phyloP scores from a whole-genome alignment of 2,113 vertebrate genomes.

The Dascyllus trimaculatus region DNA sequence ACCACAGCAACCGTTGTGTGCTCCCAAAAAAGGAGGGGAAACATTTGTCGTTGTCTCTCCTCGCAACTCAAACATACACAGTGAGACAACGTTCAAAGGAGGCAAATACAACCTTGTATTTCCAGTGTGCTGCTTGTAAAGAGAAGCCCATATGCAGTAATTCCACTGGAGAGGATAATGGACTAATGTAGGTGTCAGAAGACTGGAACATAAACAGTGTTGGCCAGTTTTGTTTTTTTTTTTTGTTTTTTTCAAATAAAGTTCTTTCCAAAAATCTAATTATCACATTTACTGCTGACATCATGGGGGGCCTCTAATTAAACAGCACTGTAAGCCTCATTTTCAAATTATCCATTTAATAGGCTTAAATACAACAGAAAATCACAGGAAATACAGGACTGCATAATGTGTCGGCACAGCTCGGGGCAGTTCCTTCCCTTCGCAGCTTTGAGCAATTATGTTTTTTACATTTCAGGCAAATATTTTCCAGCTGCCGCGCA shows the following conservation, averaged over 20 bases:
- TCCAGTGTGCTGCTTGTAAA: constrained; percentile 27
- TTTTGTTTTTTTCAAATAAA: constrained; percentile 13
- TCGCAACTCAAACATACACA: constrained; percentile 46
- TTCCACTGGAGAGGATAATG: background rate
- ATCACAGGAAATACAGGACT: constrained; percentile 54
- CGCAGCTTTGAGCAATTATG: constrained; percentile 77
- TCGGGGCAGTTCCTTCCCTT: constrained; percentile 51
- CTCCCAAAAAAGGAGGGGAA: constrained; percentile 83
- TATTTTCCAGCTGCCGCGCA: constrained; percentile 73
- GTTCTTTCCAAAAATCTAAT: constrained; percentile 18
- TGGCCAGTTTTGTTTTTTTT: background rate
- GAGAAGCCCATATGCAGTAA: background rate
- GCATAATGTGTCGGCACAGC: constrained; percentile 40
- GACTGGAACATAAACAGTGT: background rate
- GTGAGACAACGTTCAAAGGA: constrained; percentile 20
- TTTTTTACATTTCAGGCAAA: constrained; percentile 71
- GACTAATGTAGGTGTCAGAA: constrained; percentile 9
- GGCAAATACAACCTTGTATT: constrained; percentile 3
- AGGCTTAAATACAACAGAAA: constrained; percentile 49
- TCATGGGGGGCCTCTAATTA: constrained; percentile 25
- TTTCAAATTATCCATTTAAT: constrained; percentile 57
- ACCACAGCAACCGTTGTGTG: constrained; percentile 36
- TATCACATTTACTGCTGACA: constrained; percentile 26
- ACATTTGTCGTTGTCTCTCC: constrained; percentile 42
- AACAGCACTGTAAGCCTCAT: constrained; percentile 5